These are phyloP conservation scores for Saccostrea echinata DNA, from an alignment of 1,140 invertebrate species.

Conservation along the genomic window DNA sequence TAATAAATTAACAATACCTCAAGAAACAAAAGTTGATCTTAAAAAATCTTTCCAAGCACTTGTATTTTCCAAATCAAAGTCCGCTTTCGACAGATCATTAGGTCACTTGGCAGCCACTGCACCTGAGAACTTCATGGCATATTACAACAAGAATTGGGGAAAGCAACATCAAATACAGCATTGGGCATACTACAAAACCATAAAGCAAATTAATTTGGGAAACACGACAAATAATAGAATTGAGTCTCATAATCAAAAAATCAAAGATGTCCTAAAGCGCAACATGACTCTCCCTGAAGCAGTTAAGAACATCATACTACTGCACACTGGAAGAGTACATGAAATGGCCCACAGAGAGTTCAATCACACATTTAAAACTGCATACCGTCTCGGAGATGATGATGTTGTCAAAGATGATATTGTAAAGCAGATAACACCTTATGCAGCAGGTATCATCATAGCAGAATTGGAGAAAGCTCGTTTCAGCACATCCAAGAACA, in stretches of 20 bases:
- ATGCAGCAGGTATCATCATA: not conserved
- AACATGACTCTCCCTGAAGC: not conserved
- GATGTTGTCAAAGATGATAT: constrained; percentile 1
- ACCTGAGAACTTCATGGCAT: not conserved
- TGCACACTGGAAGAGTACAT: not conserved
- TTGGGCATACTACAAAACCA: not conserved
- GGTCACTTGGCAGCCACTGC: not conserved
- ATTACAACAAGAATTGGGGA: constrained; percentile 1
- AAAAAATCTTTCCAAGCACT: not conserved
- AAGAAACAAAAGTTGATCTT: not conserved
- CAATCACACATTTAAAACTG: not conserved
- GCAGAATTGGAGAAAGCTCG: not conserved
- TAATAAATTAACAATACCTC: not conserved
- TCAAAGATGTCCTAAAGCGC: not conserved
- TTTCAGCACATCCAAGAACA: not conserved
- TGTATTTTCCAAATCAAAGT: not conserved
- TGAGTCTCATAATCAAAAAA: constrained; percentile 6
- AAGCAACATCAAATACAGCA: not conserved
- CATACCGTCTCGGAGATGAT: not conserved
- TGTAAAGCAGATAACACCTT: not conserved
- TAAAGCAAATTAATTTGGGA: not conserved
- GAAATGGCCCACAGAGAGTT: not conserved
- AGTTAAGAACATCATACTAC: not conserved
- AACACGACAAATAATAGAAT: constrained; percentile 14
- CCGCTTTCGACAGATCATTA: not conserved